A percentile compares a stretch with the other conserved stretches of the same genome.
phyloP scores from a whole-genome alignment of 2,113 vertebrate species.

The Greenwoodochromis staneri region DNA sequence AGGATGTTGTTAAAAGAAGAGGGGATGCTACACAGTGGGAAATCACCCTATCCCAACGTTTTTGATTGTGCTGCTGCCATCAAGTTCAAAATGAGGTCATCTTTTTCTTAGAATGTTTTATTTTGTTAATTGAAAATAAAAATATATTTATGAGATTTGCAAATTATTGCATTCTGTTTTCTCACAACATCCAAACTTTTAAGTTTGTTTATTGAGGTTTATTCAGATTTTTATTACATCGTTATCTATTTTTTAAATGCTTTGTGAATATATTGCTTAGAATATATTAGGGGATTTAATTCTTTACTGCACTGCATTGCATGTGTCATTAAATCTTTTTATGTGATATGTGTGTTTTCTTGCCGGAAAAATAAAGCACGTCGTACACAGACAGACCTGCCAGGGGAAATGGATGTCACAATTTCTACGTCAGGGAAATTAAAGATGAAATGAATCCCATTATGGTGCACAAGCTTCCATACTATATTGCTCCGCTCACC shows the following conservation, averaged over 20 bases:
- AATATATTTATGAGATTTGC: background rate
- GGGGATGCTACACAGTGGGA: background rate
- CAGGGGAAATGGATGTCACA: background rate
- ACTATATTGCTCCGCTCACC: background rate
- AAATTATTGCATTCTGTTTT: background rate
- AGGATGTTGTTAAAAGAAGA: background rate
- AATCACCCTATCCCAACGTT: background rate
- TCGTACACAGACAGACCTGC: background rate
- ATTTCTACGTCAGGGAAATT: conserved; percentile 1
- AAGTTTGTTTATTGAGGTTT: background rate
- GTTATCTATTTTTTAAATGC: background rate
- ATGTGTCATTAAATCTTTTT: background rate
- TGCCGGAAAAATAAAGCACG: background rate
- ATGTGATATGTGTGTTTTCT: background rate
- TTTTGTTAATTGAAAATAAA: background rate
- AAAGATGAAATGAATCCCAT: background rate
- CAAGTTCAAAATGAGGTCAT: background rate
- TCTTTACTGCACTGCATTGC: background rate
- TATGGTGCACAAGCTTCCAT: background rate
- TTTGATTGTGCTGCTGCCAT: background rate
- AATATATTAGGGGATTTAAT: background rate
- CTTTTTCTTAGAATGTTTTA: background rate
- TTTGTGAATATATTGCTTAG: background rate
- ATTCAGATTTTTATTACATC: background rate
- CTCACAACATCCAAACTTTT: background rate